phyloP scores from a whole-genome alignment of 2,113 vertebrate genomes.

The Bos indicus region DNA sequence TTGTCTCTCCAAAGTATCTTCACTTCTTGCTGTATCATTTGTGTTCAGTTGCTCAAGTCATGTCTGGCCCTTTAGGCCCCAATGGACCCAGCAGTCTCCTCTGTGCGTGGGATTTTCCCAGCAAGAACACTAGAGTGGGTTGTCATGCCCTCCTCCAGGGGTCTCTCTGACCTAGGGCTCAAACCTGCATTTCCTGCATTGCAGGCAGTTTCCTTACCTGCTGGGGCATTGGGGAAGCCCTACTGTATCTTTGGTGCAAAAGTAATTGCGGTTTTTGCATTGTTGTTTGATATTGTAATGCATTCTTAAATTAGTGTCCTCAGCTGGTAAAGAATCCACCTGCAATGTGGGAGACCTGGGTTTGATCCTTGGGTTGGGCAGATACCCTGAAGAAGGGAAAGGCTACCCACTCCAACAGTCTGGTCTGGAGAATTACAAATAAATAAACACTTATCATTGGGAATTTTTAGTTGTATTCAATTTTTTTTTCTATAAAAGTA shows the following conservation, averaged over 20 bases:
- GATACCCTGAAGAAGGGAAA: neutral
- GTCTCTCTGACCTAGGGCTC: rapidly evolving
- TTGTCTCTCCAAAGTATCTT: neutral
- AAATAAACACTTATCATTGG: neutral
- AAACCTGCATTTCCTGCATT: rapidly evolving
- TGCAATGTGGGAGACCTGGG: neutral
- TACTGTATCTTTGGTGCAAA: neutral
- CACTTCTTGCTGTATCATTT: neutral
- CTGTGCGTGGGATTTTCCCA: neutral
- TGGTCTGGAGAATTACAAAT: neutral
- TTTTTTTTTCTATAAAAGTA: neutral
- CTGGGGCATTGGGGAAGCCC: neutral
- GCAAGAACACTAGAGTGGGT: neutral
- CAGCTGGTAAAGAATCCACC: neutral
- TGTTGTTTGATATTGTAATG: neutral
- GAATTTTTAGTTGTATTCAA: neutral
- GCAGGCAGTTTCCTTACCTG: neutral
- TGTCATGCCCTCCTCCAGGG: neutral
- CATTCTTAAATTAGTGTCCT: neutral
- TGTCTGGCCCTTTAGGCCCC: neutral
- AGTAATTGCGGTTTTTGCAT: rapidly evolving
- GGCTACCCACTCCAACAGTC: rapidly evolving
- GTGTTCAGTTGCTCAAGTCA: neutral
- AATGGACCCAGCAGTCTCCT: neutral
- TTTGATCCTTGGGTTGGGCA: neutral